Percentiles rank a stretch among this genome's conserved stretches.
These are phyloP conservation scores for Drosophila incognita DNA, from an alignment of 2,888 invertebrate genomes.

Conservation along the genomic window DNA sequence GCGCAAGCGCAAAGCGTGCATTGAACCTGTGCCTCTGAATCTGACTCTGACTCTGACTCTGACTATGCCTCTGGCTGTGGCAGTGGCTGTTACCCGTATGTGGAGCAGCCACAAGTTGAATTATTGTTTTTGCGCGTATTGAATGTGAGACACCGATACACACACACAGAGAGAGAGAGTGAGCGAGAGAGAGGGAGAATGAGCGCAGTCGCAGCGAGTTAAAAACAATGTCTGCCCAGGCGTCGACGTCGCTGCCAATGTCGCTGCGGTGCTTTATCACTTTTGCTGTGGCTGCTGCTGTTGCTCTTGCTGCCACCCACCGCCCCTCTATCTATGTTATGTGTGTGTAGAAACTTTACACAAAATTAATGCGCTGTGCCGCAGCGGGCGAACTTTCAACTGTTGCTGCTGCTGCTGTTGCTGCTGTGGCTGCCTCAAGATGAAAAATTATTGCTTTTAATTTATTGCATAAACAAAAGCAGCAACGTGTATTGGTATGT, in stretches of 20 bases:
- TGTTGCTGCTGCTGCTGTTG: slow-evolving; percentile 66
- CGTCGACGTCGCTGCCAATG: slow-evolving; percentile 63
- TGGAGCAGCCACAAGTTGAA: slow-evolving; percentile 79
- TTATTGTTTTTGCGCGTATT: slow-evolving; percentile 72
- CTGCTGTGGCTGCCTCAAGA: slow-evolving; percentile 78
- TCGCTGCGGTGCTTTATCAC: slow-evolving; percentile 79
- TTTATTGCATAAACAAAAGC: slow-evolving; percentile 82
- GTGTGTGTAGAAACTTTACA: slow-evolving; percentile 69
- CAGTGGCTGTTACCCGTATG: slow-evolving; percentile 42
- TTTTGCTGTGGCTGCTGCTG: slow-evolving; percentile 48
- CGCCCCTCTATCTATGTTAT: slow-evolving; percentile 18
- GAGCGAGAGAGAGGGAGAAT: slow-evolving; percentile 24
- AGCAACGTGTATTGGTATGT: slow-evolving; percentile 36
- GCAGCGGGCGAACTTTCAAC: slow-evolving; percentile 81
- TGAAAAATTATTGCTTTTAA: slow-evolving; percentile 84
- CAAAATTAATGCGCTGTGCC: slow-evolving; percentile 80
- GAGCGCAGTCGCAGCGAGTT: slow-evolving; percentile 73
- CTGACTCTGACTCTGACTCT: slow-evolving; percentile 2
- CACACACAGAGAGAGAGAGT: neutral
- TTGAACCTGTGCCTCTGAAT: slow-evolving; percentile 69
- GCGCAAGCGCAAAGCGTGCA: slow-evolving; percentile 81
- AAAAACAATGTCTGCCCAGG: slow-evolving; percentile 75
- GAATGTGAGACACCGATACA: neutral
- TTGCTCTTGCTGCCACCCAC: slow-evolving; percentile 22
- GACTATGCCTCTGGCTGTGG: neutral